A percentile compares a stretch with the other conserved stretches of the same genome.
Evolutionary conservation across 2,888 invertebrate species (phyloP).

Genomic region (Eupithecia exiguata): DNA sequence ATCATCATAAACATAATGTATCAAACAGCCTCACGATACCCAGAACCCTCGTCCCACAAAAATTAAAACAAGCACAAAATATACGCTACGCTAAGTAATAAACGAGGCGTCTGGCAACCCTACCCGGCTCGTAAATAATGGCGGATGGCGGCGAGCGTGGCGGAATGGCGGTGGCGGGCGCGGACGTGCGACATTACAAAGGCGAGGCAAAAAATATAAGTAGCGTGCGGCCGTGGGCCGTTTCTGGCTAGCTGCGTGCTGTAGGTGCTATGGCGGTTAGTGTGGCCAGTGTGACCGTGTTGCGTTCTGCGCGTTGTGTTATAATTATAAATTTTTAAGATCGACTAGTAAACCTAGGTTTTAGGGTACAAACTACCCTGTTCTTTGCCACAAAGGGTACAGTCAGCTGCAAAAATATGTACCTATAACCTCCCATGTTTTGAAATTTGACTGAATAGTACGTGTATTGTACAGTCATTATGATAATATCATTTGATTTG

Average conservation of each 20-base stretch:
- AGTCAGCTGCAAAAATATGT: no score
- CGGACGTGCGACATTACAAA: slow-evolving; percentile 71
- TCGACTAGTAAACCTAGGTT: no score
- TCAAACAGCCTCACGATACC: slow-evolving; percentile 1
- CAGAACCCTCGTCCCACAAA: slow-evolving; percentile 8
- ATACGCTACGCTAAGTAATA: slow-evolving; percentile 15
- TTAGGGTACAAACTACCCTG: no score
- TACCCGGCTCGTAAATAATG: slow-evolving; percentile 39
- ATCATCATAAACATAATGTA: not conserved
- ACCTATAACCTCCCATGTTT: no score
- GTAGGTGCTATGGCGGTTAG: not conserved
- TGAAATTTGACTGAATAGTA: no score
- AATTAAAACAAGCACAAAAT: slow-evolving; percentile 12
- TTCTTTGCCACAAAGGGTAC: no score
- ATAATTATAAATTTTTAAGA: not conserved
- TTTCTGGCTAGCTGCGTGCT: slow-evolving; percentile 21
- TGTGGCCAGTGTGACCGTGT: not conserved
- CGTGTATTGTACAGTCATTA: no score
- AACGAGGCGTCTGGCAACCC: slow-evolving; percentile 26
- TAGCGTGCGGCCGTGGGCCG: slow-evolving; percentile 47
- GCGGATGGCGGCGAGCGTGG: slow-evolving; percentile 44
- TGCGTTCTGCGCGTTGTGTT: not conserved
- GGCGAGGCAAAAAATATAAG: slow-evolving; percentile 73
- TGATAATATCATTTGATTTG: no score
- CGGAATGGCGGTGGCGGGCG: slow-evolving; percentile 51